A percentile compares a stretch with the other conserved stretches of the same genome.
Conservation (phyloP, 2,888 invertebrate species). For the Archips crataeganus region DNA sequence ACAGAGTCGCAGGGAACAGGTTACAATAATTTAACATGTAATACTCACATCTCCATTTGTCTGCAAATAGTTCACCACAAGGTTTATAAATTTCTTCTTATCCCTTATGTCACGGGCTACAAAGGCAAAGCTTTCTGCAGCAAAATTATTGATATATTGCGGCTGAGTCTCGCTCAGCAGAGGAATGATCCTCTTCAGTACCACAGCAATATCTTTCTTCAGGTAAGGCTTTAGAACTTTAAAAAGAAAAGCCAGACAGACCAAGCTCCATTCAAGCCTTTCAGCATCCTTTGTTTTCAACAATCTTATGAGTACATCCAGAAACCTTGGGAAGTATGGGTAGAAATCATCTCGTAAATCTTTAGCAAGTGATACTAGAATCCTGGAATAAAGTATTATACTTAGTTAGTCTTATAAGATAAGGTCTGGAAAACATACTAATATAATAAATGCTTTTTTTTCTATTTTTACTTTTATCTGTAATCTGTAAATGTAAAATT, state of each 20-base stretch:
- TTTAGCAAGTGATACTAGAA: constrained; percentile 93
- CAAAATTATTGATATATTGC: constrained; percentile 95
- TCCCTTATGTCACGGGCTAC: constrained; percentile 95
- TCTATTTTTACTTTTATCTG: too few species aligned
- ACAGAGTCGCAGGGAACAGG: too few species aligned
- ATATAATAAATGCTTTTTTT: not conserved
- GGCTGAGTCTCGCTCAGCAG: constrained; percentile 92
- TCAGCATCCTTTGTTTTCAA: constrained; percentile 92
- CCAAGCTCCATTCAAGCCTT: constrained; percentile 93
- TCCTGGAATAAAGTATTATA: constrained; percentile 79
- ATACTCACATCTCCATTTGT: constrained; percentile 88
- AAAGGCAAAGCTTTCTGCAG: constrained; percentile 98
- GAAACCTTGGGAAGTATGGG: constrained; percentile 91
- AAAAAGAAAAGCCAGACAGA: constrained; percentile 95
- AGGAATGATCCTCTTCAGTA: constrained; percentile 90
- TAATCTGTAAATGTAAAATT: too few species aligned
- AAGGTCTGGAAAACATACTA: not conserved
- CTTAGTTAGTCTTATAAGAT: not conserved
- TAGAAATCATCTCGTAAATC: constrained; percentile 96
- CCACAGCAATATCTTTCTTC: constrained; percentile 90
- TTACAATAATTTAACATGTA: constrained; percentile 2
- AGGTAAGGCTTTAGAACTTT: constrained; percentile 95
- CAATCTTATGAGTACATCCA: constrained; percentile 90
- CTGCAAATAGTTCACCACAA: constrained; percentile 89
- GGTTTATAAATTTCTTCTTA: constrained; percentile 89